Evolutionary conservation across 2,113 vertebrate species (phyloP), one percentile per base, ranked within the genome.

Genomic region (Fregata magnificens): DNA sequence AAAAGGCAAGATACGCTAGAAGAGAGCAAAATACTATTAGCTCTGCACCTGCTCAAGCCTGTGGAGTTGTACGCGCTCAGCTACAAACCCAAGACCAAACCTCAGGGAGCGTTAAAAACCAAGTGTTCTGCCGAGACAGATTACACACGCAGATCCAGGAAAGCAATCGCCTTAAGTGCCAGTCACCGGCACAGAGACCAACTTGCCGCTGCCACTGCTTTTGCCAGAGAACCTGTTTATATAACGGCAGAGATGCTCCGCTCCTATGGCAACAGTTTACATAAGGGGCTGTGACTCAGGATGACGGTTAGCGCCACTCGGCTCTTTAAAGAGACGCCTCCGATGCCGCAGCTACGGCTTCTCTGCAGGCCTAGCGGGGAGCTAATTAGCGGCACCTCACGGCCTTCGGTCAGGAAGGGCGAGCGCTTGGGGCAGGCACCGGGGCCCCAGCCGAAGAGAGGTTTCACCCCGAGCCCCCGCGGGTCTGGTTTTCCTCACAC

Each of bases 181-280:
- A 16, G 20, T 5, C 78, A 5, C 62, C 4, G 34, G 36, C 76
- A 17, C 16, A 38, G 7, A 10, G 72, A 9, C 76, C 65, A 12
- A 9, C 50, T 47, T 7, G 56, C 78, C 20, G 31, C 78, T 9
- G 77, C 74, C 25, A 21, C 82, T 10, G 89, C 66, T 95, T 82
- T 62, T 31, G 53, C 83, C 66, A 5, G 49, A 32, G 70, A 82
- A 56, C 56, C 55, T 4, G 80, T 91, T 96, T 95, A 96, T 38
- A 34, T 94, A 97, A 96, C 4, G 11, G 90, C 91, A 25, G 94
- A 26, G 90, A 89, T 93, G 78, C 95, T 58, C 22, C 4, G 95
- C 86, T 93, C 63, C 97, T 94, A 95, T 97, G 91, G 96, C 90
- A 97, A 97, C 97, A 73, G 80, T 92, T 97, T 96, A 95, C 90